Conservation (phyloP, 2,888 invertebrate species). For the Lasioglossum malachurum region DNA sequence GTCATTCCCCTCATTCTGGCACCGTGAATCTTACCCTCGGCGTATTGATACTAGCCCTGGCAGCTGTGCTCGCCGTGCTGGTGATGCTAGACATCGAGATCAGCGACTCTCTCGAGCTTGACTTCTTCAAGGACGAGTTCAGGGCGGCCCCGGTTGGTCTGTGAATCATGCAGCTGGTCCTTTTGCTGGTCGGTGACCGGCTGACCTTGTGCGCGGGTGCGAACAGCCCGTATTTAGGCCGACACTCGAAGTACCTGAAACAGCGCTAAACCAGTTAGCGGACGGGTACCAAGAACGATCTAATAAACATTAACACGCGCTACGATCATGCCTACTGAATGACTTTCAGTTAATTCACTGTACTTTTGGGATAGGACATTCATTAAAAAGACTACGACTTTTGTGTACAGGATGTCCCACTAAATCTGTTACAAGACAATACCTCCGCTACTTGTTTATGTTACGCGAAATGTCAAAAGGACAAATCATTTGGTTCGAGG, state of each 20-base stretch:
- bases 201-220: constrained; percentile 96
- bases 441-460: too few relatives aligned
- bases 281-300: not conserved
- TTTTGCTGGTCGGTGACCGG: constrained; percentile 91
- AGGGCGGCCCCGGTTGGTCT: constrained; percentile 87
- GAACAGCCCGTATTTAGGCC: constrained; percentile 96
- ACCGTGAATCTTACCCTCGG: constrained; percentile 91
- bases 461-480: too few relatives aligned
- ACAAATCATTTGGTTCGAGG: too few relatives aligned
- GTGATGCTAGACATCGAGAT: constrained; percentile 86
- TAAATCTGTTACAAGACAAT: too few relatives aligned
- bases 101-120: constrained; percentile 95
- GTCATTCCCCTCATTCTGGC: constrained; percentile 74
- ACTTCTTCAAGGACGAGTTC: constrained; percentile 87
- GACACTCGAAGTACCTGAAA: constrained; percentile 96
- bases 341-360: not conserved
- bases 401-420: not conserved
- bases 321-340: not conserved
- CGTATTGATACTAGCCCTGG: constrained; percentile 85
- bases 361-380: not conserved
- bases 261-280: constrained; percentile 44
- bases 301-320: constrained; percentile 8
- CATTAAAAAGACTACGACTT: not conserved
- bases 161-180: constrained; percentile 88
- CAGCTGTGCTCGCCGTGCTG: constrained; percentile 85